phyloP scores from a whole-genome alignment of 1,140 invertebrate genomes.

The Phortica variegata region DNA sequence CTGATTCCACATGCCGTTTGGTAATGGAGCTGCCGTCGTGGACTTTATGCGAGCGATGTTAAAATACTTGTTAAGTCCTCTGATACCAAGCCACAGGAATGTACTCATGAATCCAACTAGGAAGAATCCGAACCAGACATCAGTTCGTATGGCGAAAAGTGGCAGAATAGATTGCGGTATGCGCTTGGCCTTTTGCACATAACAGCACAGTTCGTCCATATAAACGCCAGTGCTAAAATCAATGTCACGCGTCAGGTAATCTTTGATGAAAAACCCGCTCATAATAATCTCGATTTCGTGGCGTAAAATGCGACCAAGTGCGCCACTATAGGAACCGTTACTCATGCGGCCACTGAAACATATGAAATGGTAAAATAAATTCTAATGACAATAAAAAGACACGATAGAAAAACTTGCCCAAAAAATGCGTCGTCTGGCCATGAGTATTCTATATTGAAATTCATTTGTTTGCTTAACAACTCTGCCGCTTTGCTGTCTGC shows the following conservation, averaged over 20 bases:
- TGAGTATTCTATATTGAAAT: conserved; percentile 29
- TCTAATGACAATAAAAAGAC: not conserved
- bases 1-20: conserved; percentile 18
- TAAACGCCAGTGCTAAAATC: conserved; percentile 51
- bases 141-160: conserved; percentile 46
- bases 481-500: conserved; percentile 40
- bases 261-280: conserved; percentile 57
- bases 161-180: conserved; percentile 56
- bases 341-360: conserved; percentile 27
- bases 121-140: conserved; percentile 52
- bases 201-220: conserved; percentile 56
- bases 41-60: not conserved
- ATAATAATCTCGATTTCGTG: conserved; percentile 49
- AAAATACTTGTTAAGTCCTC: conserved; percentile 4
- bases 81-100: conserved; percentile 31
- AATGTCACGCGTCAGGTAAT: conserved; percentile 51
- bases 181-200: conserved; percentile 53
- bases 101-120: conserved; percentile 31
- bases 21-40: not conserved
- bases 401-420: conserved; percentile 4
- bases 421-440: conserved; percentile 2
- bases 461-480: conserved; percentile 29
- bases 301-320: conserved; percentile 46
- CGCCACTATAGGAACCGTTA: conserved; percentile 54
- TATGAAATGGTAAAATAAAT: not conserved